Percentiles rank a stretch among this genome's conserved stretches.
These are phyloP conservation scores for Melanocharis versteri DNA, from an alignment of 2,113 vertebrate species.

Conservation along the genomic window DNA sequence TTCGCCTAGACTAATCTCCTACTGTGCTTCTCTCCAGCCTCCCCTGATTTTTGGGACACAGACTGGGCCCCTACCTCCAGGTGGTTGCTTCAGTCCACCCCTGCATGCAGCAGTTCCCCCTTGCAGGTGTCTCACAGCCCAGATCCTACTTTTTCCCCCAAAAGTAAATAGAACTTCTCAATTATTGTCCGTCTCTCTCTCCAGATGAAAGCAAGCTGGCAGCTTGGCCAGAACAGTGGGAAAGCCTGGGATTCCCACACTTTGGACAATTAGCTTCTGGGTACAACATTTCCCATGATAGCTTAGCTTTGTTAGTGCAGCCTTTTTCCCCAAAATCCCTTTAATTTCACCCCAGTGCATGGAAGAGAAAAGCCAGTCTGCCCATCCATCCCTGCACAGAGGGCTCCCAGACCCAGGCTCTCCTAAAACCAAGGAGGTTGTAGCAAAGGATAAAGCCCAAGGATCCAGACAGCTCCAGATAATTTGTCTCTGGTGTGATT, in stretches of 20 bases:
- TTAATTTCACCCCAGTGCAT: neutral
- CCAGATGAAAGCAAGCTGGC: neutral
- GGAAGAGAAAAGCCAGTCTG: neutral
- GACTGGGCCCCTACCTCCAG: neutral
- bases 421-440: neutral
- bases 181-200: neutral
- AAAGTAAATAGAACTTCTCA: neutral
- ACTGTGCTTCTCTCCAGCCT: neutral
- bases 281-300: neutral
- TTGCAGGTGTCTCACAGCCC: neutral
- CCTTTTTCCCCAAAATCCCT: neutral
- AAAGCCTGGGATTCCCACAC: constrained; percentile 4
- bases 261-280: neutral
- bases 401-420: neutral
- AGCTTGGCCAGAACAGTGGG: neutral
- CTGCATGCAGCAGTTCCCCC: neutral
- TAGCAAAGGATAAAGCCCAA: neutral
- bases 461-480: neutral
- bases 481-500: accelerated
- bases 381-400: neutral
- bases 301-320: neutral
- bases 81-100: neutral
- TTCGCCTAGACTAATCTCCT: neutral
- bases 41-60: neutral
- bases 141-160: neutral